Evolutionary conservation across 2,113 vertebrate species (phyloP).

Genomic region (Tricholaema leucomelas): DNA sequence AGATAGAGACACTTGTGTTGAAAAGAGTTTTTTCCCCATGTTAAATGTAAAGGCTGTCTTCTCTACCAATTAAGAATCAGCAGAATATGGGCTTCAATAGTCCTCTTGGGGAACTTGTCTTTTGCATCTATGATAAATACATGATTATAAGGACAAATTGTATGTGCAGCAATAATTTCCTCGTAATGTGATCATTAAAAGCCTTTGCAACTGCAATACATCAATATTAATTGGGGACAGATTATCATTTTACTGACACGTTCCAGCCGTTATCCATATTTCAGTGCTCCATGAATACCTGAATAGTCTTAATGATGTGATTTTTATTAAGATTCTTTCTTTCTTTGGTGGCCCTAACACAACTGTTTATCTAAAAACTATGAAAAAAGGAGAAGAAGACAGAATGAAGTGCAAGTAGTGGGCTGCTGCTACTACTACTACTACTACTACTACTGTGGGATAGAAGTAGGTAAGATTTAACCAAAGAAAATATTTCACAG

Average conservation of each 20-base stretch:
- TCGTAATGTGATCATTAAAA: conserved; percentile 88
- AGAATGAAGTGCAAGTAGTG: background rate
- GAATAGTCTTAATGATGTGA: conserved; percentile 77
- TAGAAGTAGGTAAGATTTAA: background rate
- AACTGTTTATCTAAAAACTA: conserved; percentile 63
- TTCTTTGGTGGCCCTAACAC: background rate
- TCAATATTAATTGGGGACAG: conserved; percentile 92
- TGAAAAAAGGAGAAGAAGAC: background rate
- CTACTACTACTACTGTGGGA: too few species aligned
- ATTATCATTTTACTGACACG: conserved; percentile 84
- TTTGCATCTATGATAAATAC: conserved; percentile 85
- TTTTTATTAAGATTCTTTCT: conserved; percentile 58
- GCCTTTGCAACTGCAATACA: conserved; percentile 81
- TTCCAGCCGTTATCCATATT: conserved; percentile 81
- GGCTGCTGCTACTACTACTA: too few species aligned
- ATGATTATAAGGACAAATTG: conserved; percentile 91
- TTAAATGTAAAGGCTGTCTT: conserved; percentile 56
- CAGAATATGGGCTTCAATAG: conserved; percentile 74
- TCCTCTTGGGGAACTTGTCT: conserved; percentile 74
- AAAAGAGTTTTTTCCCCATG: conserved; percentile 47
- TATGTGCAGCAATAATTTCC: conserved; percentile 88
- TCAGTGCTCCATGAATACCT: conserved; percentile 78
- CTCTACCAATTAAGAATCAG: conserved; percentile 74
- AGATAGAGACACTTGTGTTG: conserved; percentile 53
- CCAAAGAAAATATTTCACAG: background rate